Base-by-base conservation (phyloP, 2,888 invertebrate species). In the Apamea epomidion region DNA sequence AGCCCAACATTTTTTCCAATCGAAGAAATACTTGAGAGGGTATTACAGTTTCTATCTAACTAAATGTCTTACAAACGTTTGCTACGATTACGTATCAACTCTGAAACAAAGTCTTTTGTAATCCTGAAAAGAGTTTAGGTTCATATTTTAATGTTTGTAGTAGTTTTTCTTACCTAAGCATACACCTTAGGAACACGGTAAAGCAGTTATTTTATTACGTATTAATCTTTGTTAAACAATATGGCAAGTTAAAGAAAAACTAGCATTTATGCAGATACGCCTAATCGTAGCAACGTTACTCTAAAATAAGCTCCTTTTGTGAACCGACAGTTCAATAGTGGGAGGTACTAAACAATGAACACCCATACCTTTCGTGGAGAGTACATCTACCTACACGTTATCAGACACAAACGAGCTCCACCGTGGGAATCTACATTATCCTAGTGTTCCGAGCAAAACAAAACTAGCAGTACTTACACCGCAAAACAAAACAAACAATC, bases 291-390 rank as follows among this genome's bases (percentile, higher is more conserved):
- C 82, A 87, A 88, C 58, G 37, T 80, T 60, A 69, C 45, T 76
- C 73, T 83, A 88, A 71, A 76, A 85, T 89, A 89, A 89, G 89
- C 89, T 89, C 89, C 75, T 81, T 83, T 80, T 87, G 86, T 85
- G 81, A 89, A 78, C 81, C 60, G 14, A 80, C 65, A 54, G 70
- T 82, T 79, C 69, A 65, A 77, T 80, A 73, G 45, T 72, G 68
- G 80, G 76, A 82, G 73, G 60, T 83, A 74, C 82, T 78, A 65
- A 71, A 71, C 64, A 72, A 84, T 74, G 67, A 74, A 84, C 76
- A 83, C 51, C 64, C 65, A 37, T 64, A 62, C 18, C 3, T 68
- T 69, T n/a, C 51, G 45, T 83, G 21, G 18, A 76, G n/a, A 76
- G n/a, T 67, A 37, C 45, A 76, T 62, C 62, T 32, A 12, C 1